A percentile compares a stretch with the other conserved stretches of the same genome.
phyloP scores from a whole-genome alignment of 2,888 invertebrate species.

The Stegana nigrithorax region DNA sequence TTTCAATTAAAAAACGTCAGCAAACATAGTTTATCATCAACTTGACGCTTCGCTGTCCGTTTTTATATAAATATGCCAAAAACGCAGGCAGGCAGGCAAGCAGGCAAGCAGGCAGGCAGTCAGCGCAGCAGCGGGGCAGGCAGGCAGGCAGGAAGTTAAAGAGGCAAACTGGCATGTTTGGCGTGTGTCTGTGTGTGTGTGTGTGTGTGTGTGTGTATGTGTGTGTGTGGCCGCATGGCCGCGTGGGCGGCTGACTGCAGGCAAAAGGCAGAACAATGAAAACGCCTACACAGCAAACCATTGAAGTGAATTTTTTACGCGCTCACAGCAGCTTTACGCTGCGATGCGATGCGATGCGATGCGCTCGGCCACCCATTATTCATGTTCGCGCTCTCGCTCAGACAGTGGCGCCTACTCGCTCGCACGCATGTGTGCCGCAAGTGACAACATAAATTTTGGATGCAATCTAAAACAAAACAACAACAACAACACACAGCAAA shows the following conservation, averaged over 20 bases:
- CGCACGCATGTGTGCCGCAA: constrained; percentile 20
- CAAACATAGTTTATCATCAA: constrained; percentile 62
- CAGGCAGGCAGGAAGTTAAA: too few relatives aligned
- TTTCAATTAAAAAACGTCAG: constrained; percentile 57
- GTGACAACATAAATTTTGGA: constrained; percentile 65
- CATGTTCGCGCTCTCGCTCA: constrained; percentile 10
- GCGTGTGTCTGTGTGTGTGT: too few relatives aligned
- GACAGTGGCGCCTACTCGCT: not conserved
- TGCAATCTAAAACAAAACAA: constrained; percentile 47
- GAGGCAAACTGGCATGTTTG: too few relatives aligned
- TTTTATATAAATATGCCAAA: constrained; percentile 62
- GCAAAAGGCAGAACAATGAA: not conserved
- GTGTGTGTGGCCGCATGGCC: too few relatives aligned
- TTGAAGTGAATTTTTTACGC: constrained; percentile 4
- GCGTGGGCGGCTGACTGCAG: not conserved
- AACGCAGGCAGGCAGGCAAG: constrained; percentile 46
- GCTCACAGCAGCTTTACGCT: too few relatives aligned
- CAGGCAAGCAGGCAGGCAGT: not conserved
- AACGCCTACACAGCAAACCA: not conserved
- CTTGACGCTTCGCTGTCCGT: constrained; percentile 59
- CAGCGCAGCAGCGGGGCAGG: not conserved
- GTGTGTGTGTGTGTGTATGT: too few relatives aligned
- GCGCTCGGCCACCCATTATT: constrained; percentile 37
- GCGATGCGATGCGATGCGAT: too few relatives aligned
- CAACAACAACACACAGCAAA: constrained; percentile 7